These are phyloP conservation scores for Conus canariensis DNA, from an alignment of 2,888 invertebrate genomes.

Conservation along the genomic window DNA sequence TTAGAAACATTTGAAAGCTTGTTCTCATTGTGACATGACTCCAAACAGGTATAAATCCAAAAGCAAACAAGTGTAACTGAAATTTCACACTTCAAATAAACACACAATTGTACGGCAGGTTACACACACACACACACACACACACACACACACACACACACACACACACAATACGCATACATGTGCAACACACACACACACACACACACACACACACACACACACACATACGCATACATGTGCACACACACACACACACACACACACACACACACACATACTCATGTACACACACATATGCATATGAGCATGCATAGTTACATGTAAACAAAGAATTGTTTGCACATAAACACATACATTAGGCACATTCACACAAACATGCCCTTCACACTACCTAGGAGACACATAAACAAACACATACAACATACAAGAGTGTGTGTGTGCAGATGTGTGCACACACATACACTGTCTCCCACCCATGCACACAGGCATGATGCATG, in stretches of 20 bases:
- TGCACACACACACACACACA: not conserved
- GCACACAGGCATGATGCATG: not conserved
- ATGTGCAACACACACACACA: not conserved
- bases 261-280: no score
- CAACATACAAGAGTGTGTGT: not conserved
- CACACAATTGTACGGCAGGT: no score
- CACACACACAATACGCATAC: not conserved
- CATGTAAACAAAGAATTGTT: no score
- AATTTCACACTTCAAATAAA: no score
- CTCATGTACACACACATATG: not conserved
- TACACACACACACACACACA: no score
- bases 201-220: not conserved
- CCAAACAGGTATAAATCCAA: not conserved
- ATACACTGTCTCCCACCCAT: not conserved
- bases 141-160: no score
- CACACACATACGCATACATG: not conserved
- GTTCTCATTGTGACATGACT: not conserved
- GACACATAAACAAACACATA: not conserved
- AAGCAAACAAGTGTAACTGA: no score
- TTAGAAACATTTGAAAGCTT: no score
- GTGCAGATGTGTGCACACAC: not conserved
- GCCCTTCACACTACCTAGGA: conserved; percentile 3
- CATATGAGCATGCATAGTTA: not conserved
- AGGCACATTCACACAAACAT: not conserved
- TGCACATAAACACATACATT: not conserved